Evolutionary conservation across 1,140 invertebrate genomes (phyloP), one percentile per base, ranked within the genome.

Genomic region (Amphibalanus amphitrite): DNA sequence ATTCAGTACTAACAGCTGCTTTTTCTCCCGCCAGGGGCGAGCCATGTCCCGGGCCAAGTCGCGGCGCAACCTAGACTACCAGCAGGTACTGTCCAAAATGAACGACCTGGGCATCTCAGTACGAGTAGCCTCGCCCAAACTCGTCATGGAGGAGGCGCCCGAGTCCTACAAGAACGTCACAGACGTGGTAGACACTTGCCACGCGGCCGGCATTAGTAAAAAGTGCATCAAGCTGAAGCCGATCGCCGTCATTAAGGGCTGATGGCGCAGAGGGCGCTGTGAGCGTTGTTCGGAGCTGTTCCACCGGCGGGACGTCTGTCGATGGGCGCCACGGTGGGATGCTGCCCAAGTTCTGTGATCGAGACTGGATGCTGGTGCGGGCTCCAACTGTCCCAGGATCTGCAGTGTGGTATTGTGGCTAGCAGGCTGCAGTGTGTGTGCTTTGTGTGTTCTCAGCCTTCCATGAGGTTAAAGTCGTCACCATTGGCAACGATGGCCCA

Each of bases 81-180:
- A 87, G 74, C 86, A 92, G 72, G 97, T 99, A 15, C 79, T 99
- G 29, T 82, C 86, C 26, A 92, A 93, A 79, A 80, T 99, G 65
- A 86, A 95, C 76, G 81, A 86, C 67, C 87, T 92, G 82, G 95
- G 95, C n/a, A 99, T 98, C 76, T 91, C 95, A 1, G 99, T 99
- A 73, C 84, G 97, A 79, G 94, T 99, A 0, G 97, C 97, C 30
- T 99, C 96, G 23, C 97, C 97, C 0, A 99, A 99, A 83, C 82
- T 99, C 72, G 95, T 99, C 0, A 99, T 99, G 96, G 97, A 99
- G 84, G 97, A 99, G 84, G 93, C 97, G 69, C 97, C 97, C 0
- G 95, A 99, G 80, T 98, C 95, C 0, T 99, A 99, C 80, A 99
- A 99, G 83, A 95, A 99, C 86, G 97, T 99, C 0, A 98, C 95